Percentiles rank a stretch among this genome's conserved stretches.
Conservation (phyloP, 1,140 invertebrate genomes). For the Drosophila kanapiae region DNA sequence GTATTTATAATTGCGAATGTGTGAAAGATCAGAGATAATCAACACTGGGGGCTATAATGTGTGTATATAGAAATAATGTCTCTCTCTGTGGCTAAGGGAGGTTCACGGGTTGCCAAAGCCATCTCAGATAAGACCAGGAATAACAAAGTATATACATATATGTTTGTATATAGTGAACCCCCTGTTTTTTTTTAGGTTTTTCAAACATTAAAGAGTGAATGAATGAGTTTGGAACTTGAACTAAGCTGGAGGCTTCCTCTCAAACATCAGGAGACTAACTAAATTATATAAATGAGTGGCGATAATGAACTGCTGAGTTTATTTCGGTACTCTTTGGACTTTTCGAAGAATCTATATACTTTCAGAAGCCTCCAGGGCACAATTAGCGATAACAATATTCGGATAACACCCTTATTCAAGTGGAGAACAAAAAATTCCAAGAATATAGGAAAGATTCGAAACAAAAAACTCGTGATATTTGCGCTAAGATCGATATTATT, state of each 20-base stretch:
- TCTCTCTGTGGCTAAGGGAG: conserved; percentile 2
- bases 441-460: background rate
- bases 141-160: background rate
- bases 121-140: conserved; percentile 4
- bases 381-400: conserved; percentile 4
- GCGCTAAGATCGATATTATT: conserved; percentile 5
- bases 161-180: conserved; percentile 2
- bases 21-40: conserved; percentile 49
- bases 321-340: background rate
- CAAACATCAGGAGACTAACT: background rate
- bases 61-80: conserved; percentile 1
- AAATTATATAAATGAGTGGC: background rate
- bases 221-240: background rate
- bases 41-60: conserved; percentile 7
- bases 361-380: background rate
- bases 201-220: background rate
- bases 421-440: conserved; percentile 2
- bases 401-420: conserved; percentile 5
- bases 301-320: background rate
- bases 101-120: conserved; percentile 7
- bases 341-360: background rate
- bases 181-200: background rate
- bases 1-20: conserved; percentile 26
- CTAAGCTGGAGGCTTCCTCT: background rate
- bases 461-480: conserved; percentile 6